A percentile compares a stretch with the other conserved stretches of the same genome.
Conservation (phyloP, 1,140 invertebrate genomes). For the Psix sp. region DNA sequence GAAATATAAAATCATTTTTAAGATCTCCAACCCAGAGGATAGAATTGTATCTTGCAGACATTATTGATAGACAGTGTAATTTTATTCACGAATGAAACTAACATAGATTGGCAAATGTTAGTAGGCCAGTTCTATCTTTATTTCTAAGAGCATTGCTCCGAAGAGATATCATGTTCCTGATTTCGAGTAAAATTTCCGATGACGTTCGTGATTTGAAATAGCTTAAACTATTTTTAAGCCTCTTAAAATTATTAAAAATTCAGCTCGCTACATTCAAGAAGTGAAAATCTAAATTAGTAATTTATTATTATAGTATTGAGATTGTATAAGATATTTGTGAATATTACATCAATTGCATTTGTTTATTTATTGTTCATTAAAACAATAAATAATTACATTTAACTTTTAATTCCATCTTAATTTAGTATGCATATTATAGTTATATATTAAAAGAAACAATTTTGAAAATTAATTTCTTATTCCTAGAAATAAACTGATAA, state of each 20-base stretch:
- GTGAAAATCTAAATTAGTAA: no score
- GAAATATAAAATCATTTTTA: no score
- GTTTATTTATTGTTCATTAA: no score
- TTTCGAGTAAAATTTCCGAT: constrained; percentile 13
- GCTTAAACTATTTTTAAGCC: constrained; percentile 19
- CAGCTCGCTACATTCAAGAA: no score
- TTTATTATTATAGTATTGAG: no score
- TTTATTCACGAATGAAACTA: constrained; percentile 13
- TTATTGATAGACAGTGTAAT: constrained; percentile 2
- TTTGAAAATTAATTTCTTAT: constrained; percentile 11
- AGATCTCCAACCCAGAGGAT: no score
- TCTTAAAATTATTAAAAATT: no score
- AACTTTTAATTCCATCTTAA: no score
- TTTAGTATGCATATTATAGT: no score
- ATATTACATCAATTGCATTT: no score
- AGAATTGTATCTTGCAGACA: constrained; percentile 7
- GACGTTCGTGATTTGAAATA: constrained; percentile 35
- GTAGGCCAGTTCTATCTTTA: constrained; percentile 63
- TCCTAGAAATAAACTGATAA: constrained; percentile 9
- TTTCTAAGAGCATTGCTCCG: constrained; percentile 58
- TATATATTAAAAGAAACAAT: background rate
- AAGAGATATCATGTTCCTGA: constrained; percentile 10
- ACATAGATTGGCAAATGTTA: constrained; percentile 62
- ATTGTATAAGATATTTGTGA: no score
- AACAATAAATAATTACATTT: no score